A percentile compares a stretch with the other conserved stretches of the same genome.
phyloP scores from a whole-genome alignment of 2,797 vertebrate species.

The Anabacerthia variegaticeps region DNA sequence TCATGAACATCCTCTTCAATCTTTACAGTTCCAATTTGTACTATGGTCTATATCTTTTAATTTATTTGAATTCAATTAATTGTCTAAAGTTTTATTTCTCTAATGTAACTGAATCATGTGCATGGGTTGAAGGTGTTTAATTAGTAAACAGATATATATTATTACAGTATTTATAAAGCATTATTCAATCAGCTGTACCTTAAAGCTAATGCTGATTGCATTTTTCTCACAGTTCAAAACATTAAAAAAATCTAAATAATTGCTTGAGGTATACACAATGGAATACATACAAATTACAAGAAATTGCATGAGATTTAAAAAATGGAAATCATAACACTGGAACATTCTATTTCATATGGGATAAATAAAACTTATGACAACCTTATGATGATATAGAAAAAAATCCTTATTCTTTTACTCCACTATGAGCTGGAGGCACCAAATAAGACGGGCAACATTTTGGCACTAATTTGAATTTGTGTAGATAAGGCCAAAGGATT shows the following conservation, averaged over 20 bases:
- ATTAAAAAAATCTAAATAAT: not conserved
- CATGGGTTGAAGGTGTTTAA: not conserved
- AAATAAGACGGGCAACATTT: not conserved
- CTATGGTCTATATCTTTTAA: not conserved
- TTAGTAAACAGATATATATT: not conserved
- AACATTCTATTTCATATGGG: not conserved
- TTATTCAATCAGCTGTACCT: not conserved
- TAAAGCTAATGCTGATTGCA: not conserved
- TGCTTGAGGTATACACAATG: not conserved
- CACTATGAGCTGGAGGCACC: not conserved
- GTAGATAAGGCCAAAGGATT: not conserved
- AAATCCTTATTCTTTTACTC: not conserved
- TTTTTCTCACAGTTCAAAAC: not conserved
- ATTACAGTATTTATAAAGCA: not conserved
- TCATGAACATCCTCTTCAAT: not conserved
- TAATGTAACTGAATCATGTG: not conserved
- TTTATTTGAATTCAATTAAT: not conserved
- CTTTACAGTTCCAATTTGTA: not conserved
- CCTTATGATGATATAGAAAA: fast-evolving
- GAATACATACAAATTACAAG: not conserved
- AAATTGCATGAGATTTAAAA: not conserved
- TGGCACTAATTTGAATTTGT: not conserved
- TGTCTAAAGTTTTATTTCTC: not conserved
- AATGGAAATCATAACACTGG: not conserved
- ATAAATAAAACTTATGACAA: not conserved